These are phyloP conservation scores for Ptilodon capucinus DNA, from an alignment of 2,888 invertebrate genomes.

Conservation along the genomic window DNA sequence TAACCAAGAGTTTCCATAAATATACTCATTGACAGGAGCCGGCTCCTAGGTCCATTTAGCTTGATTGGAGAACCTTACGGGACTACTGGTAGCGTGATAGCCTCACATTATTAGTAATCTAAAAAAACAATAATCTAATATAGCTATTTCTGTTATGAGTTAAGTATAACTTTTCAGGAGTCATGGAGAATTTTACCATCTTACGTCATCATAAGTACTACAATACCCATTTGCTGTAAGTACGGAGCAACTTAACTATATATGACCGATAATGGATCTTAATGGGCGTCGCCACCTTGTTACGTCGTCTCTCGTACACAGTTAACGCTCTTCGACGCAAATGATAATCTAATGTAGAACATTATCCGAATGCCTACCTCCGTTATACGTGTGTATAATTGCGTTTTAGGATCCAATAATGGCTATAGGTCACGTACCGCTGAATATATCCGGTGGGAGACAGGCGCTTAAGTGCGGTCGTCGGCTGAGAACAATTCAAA, in stretches of 20 bases:
- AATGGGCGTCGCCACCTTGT: neutral
- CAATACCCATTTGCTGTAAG: neutral
- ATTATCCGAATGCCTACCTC: neutral
- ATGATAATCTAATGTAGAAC: neutral
- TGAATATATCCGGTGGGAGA: constrained; percentile 5
- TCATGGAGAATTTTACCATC: neutral
- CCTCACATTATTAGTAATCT: no score
- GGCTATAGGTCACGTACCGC: constrained; percentile 11
- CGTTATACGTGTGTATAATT: constrained; percentile 4
- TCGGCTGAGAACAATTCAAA: constrained; percentile 5
- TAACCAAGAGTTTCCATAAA: no score
- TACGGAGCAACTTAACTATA: neutral
- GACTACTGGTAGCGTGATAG: no score
- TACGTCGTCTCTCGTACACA: neutral
- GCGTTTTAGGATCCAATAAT: constrained; percentile 11
- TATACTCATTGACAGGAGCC: no score
- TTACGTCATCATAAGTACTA: neutral
- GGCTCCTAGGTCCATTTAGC: no score
- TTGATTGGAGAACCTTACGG: no score
- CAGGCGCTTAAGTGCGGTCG: constrained; percentile 1
- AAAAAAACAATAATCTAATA: no score
- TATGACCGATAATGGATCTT: neutral
- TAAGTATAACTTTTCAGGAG: neutral
- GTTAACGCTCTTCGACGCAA: neutral
- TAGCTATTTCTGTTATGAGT: neutral